A percentile compares a stretch with the other conserved stretches of the same genome.
These are phyloP conservation scores for Lepidostoma basale DNA, from an alignment of 1,140 invertebrate genomes.

Conservation along the genomic window DNA sequence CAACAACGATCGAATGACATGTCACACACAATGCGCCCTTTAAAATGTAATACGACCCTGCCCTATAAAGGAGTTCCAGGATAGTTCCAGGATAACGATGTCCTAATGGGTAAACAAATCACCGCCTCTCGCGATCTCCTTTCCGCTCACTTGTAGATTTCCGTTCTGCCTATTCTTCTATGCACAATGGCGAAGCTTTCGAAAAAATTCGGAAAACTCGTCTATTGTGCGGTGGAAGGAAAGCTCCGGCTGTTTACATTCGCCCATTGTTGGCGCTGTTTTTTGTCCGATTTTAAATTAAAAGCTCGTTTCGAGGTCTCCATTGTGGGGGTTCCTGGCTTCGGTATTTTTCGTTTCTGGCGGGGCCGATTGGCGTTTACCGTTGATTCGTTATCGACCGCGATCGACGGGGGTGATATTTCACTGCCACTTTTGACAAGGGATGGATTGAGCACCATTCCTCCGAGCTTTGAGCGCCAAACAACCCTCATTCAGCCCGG, in stretches of 20 bases:
- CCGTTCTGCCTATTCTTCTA: not conserved
- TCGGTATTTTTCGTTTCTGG: not conserved
- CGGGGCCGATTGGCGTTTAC: not conserved
- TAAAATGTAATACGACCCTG: not conserved
- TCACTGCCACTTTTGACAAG: constrained; percentile 24
- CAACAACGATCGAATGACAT: not conserved
- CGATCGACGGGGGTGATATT: constrained; percentile 5
- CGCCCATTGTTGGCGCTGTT: constrained; percentile 17
- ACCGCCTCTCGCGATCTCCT: not conserved
- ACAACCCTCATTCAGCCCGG: too few species aligned
- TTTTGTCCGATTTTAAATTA: constrained; percentile 31
- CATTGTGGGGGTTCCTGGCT: constrained; percentile 20
- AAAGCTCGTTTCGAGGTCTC: constrained; percentile 27
- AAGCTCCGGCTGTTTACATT: constrained; percentile 25
- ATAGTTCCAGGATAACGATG: not conserved
- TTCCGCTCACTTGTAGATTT: not conserved
- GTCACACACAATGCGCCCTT: not conserved
- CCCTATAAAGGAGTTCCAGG: too few species aligned
- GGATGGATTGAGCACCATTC: not conserved
- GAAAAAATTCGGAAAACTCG: not conserved
- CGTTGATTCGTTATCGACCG: too few species aligned
- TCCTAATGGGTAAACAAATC: not conserved
- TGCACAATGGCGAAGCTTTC: constrained; percentile 7
- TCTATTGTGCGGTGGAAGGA: not conserved
- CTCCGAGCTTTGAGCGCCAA: too few species aligned